Conservation (phyloP, 2,113 vertebrate genomes). For the Python bivittatus region DNA sequence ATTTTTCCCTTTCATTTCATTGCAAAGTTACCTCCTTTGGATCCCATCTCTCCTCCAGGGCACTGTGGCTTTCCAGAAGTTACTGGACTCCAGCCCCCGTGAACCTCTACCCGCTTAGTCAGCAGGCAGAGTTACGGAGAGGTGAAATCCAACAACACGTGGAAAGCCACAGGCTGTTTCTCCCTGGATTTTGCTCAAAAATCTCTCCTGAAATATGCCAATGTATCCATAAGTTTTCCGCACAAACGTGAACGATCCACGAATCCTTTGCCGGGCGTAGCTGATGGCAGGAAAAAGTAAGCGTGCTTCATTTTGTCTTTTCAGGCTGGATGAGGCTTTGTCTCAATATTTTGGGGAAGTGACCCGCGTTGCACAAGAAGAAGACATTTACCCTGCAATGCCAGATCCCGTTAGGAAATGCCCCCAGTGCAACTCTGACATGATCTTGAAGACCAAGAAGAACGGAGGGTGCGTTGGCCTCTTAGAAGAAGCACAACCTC, state of each 20-base stretch:
- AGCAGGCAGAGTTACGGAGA: neutral
- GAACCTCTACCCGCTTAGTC: neutral
- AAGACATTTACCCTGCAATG: conserved; percentile 79
- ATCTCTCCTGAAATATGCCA: neutral
- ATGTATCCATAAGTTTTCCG: neutral
- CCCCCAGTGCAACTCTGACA: conserved; percentile 88
- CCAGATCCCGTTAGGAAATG: conserved; percentile 85
- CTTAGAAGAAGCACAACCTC: too few species aligned
- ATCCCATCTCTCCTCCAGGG: neutral
- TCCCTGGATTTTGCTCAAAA: neutral
- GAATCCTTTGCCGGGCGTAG: neutral
- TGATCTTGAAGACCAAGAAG: conserved; percentile 91
- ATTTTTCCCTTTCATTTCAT: neutral
- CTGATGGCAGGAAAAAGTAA: neutral
- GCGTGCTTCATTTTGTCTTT: neutral
- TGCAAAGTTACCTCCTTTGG: neutral
- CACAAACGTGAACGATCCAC: neutral
- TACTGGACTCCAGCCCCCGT: neutral
- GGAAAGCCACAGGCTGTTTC: neutral
- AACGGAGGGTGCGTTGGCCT: conserved; percentile 80
- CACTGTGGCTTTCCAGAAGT: neutral
- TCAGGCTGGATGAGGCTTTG: conserved; percentile 91
- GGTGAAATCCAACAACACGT: neutral
- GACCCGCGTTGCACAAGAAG: conserved; percentile 69
- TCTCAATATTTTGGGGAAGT: conserved; percentile 88